These are phyloP conservation scores for Triops longicaudatus DNA, from an alignment of 1,140 invertebrate genomes.

Conservation along the genomic window DNA sequence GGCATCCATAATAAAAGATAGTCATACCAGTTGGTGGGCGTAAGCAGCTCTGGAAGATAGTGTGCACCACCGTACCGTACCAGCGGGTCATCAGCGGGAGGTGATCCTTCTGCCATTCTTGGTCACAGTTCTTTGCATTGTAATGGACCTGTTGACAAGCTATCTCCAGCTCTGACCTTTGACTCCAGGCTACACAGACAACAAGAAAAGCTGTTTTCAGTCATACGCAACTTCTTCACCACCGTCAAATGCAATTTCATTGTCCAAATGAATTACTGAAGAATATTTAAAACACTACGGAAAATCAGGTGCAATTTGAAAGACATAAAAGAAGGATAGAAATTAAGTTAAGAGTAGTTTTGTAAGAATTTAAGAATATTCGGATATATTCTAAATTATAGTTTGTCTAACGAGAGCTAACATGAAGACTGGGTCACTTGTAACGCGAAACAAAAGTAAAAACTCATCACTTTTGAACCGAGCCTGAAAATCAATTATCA, in stretches of 20 bases:
- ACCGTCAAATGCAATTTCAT: not conserved
- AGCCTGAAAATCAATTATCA: too few species aligned
- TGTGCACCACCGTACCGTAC: not conserved
- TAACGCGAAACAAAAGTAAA: too few species aligned
- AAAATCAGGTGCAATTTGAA: too few species aligned
- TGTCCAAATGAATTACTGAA: not conserved
- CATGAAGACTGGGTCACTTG: too few species aligned
- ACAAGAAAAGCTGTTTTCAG: not conserved
- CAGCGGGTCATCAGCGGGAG: not conserved
- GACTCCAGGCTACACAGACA: not conserved
- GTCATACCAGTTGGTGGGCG: conserved; percentile 5
- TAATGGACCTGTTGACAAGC: conserved; percentile 14
- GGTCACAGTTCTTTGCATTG: conserved; percentile 7
- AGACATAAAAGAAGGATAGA: too few species aligned
- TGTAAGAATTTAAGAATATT: too few species aligned
- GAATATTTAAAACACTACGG: too few species aligned
- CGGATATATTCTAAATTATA: too few species aligned
- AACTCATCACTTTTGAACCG: too few species aligned
- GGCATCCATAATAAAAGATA: not conserved
- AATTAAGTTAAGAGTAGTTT: too few species aligned
- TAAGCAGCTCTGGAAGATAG: conserved; percentile 5
- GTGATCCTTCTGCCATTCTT: conserved; percentile 1
- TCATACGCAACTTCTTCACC: not conserved
- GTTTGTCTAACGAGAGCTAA: too few species aligned
- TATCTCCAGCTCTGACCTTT: conserved; percentile 7